Conservation (phyloP, 2,888 invertebrate species). For the Melieria crassipennis region DNA sequence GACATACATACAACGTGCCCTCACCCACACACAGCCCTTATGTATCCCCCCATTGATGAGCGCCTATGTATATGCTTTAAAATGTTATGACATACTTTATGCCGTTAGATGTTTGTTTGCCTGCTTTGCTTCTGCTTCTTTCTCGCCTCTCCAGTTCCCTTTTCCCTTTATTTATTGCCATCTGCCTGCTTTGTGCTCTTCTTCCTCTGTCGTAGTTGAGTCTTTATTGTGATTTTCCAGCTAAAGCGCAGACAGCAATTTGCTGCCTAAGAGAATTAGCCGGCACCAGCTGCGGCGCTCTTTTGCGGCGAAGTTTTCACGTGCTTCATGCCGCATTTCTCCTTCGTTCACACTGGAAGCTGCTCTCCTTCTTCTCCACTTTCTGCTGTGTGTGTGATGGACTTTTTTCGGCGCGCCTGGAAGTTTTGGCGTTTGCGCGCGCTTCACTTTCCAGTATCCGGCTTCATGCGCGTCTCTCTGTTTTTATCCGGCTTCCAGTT, state of each 20-base stretch:
- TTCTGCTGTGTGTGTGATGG: neutral
- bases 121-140: neutral
- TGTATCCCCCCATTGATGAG: neutral
- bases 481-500: neutral
- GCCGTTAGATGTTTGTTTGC: conserved; percentile 51
- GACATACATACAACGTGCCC: neutral
- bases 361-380: neutral
- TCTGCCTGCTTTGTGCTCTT: neutral
- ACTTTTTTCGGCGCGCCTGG: too few relatives aligned
- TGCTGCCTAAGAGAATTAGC: neutral
- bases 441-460: too few relatives aligned
- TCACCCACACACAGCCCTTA: neutral
- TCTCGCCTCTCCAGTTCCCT: neutral
- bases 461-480: neutral
- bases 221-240: conserved; percentile 1
- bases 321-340: neutral
- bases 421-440: too few relatives aligned
- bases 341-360: neutral
- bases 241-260: neutral
- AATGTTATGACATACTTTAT: conserved; percentile 58
- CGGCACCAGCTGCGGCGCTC: neutral
- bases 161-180: neutral
- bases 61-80: conserved; percentile 42
- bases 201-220: neutral
- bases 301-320: conserved; percentile 1